phyloP scores from a whole-genome alignment of 2,113 vertebrate species.

The Colaptes auratus region DNA sequence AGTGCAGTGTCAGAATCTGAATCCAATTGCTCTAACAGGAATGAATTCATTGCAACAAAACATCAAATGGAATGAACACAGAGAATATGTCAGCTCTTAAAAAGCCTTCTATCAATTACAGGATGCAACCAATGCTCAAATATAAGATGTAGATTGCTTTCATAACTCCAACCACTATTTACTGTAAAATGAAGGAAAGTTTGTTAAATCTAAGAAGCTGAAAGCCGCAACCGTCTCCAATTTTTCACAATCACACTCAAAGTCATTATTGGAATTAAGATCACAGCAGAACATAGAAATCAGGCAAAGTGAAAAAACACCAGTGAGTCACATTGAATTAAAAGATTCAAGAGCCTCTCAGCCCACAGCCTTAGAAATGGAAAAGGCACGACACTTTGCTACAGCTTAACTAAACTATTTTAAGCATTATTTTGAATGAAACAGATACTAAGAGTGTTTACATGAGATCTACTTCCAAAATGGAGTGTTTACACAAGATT shows the following conservation, averaged over 20 bases:
- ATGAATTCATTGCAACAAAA: background rate
- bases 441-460: background rate
- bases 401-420: background rate
- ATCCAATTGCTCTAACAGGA: background rate
- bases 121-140: background rate
- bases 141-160: background rate
- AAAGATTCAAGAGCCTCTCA: background rate
- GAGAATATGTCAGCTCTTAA: background rate
- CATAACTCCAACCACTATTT: background rate
- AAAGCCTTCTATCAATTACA: background rate
- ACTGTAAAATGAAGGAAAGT: background rate
- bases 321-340: background rate
- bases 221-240: background rate
- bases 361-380: background rate
- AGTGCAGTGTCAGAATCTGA: background rate
- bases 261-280: background rate
- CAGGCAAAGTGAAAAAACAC: background rate
- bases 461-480: background rate
- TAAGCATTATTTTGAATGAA: background rate
- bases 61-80: background rate
- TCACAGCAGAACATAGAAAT: background rate
- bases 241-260: background rate
- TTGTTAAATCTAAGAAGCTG: background rate
- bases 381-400: background rate
- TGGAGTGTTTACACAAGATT: no score